phyloP scores from a whole-genome alignment of 2,888 invertebrate genomes.

The Clunio marinus region DNA sequence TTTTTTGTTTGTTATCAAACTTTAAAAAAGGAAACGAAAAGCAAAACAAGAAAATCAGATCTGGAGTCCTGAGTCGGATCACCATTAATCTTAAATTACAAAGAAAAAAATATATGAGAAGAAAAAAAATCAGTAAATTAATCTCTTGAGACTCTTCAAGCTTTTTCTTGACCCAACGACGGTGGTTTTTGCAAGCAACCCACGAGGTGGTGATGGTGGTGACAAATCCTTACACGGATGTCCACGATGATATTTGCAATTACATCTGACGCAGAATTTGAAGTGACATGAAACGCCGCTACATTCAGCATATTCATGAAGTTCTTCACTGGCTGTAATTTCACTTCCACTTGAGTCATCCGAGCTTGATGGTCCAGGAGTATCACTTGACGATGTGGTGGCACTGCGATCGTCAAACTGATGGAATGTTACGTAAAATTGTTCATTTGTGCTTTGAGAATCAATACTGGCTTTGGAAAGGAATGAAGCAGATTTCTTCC shows the following conservation, averaged over 20 bases:
- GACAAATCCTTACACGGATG: conserved; percentile 8
- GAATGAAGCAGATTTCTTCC: conserved; percentile 21
- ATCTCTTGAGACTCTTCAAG: conserved; percentile 23
- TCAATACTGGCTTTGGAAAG: conserved; percentile 30
- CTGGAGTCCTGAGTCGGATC: not conserved
- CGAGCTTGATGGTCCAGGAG: not conserved
- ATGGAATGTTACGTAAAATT: not conserved
- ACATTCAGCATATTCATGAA: conserved; percentile 26
- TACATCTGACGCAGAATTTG: conserved; percentile 34
- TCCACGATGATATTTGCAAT: conserved; percentile 27
- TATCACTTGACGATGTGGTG: conserved; percentile 11
- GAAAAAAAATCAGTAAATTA: conserved; percentile 17
- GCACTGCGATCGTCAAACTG: not conserved
- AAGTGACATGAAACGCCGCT: not conserved
- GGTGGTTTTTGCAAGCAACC: no score
- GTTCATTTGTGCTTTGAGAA: not conserved
- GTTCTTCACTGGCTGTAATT: not conserved
- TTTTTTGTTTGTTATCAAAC: conserved; percentile 1
- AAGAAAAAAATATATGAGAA: not conserved
- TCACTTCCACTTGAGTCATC: conserved; percentile 13
- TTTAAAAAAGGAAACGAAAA: not conserved
- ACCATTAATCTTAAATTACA: not conserved
- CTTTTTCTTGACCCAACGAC: not conserved
- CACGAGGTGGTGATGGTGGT: conserved; percentile 23
- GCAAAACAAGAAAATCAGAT: not conserved